These are phyloP conservation scores for Phortica okadai DNA, from an alignment of 2,888 invertebrate species.

Conservation along the genomic window DNA sequence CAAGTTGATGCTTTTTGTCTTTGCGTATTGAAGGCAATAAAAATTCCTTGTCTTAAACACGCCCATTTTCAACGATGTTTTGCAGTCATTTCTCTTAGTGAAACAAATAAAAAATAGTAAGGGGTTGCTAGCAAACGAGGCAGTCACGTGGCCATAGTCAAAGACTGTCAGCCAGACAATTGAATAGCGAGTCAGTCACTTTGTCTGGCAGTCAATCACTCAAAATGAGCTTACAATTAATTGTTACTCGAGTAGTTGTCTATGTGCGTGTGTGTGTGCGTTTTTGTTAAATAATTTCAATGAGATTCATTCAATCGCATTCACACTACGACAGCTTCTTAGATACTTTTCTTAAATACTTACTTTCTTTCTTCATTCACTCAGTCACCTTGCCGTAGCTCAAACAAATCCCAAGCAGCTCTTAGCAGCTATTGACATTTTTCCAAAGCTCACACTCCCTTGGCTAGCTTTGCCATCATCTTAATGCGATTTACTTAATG, in stretches of 20 bases:
- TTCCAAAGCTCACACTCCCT: background rate
- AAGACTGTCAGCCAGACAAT: background rate
- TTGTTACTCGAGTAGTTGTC: conserved; percentile 54
- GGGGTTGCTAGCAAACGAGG: background rate
- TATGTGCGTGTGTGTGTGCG: background rate
- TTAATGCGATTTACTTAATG: conserved; percentile 27
- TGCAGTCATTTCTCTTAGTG: background rate
- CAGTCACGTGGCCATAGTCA: background rate
- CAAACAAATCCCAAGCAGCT: conserved; percentile 10
- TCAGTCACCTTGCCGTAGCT: background rate
- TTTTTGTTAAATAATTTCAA: conserved; percentile 28
- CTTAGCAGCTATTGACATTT: conserved; percentile 29
- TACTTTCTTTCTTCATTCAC: background rate
- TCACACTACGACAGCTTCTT: background rate
- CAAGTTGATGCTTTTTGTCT: conserved; percentile 27
- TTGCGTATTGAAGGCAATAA: conserved; percentile 28
- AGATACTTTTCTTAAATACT: background rate
- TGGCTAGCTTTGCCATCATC: background rate
- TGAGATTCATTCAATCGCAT: background rate
- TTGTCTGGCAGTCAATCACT: conserved; percentile 26
- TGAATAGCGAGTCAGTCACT: background rate
- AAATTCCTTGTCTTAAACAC: conserved; percentile 12
- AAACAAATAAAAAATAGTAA: background rate
- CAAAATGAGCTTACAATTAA: conserved; percentile 66
- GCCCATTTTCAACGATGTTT: background rate